Conservation (phyloP, 2,797 vertebrate species). For the Molothrus aeneus region DNA sequence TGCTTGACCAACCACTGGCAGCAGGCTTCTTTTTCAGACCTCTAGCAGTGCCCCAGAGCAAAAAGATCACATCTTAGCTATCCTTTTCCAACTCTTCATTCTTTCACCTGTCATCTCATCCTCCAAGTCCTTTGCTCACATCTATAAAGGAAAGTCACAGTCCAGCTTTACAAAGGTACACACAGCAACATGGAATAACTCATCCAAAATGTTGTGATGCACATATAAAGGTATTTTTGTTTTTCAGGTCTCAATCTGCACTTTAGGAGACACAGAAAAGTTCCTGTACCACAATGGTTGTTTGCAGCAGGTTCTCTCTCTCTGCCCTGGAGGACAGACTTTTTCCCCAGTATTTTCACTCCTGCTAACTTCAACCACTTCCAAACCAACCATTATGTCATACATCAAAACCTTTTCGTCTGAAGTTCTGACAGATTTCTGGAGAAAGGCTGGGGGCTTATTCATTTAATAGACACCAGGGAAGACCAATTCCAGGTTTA, state of each 20-base stretch:
- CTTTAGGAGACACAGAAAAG: background rate
- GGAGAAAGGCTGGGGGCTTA: background rate
- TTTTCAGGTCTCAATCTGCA: background rate
- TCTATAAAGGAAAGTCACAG: background rate
- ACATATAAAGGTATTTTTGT: background rate
- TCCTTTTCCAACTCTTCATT: background rate
- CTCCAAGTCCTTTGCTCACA: background rate
- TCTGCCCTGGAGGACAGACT: background rate
- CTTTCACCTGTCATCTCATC: fast-evolving
- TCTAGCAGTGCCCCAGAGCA: background rate
- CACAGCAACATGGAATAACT: background rate
- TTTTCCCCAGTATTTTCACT: background rate
- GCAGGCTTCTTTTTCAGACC: background rate
- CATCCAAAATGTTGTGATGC: background rate
- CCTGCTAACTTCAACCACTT: constrained; percentile 9
- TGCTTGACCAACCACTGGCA: background rate
- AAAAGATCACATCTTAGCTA: background rate
- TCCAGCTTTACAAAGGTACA: background rate
- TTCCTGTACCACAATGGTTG: background rate
- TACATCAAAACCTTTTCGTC: constrained; percentile 30
- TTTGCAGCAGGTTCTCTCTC: background rate
- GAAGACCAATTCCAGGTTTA: constrained; percentile 30
- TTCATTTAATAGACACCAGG: constrained; percentile 27
- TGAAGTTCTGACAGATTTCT: constrained; percentile 48
- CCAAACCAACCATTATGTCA: constrained; percentile 28